Percentiles rank a stretch among this genome's conserved stretches.
phyloP scores from a whole-genome alignment of 2,888 invertebrate genomes.

The Papilio demoleus region DNA sequence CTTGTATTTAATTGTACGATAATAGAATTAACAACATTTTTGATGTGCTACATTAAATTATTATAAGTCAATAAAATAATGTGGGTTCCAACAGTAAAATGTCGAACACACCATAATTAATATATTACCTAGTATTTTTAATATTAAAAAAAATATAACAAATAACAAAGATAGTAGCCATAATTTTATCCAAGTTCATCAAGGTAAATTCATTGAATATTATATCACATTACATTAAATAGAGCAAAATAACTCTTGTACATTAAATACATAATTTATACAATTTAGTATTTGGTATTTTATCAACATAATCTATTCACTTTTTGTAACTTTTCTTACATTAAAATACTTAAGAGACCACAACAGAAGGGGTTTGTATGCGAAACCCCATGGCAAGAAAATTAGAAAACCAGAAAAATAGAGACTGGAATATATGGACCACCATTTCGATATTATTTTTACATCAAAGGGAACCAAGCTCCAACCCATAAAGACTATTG shows the following conservation, averaged over 20 bases:
- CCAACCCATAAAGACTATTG: slow-evolving; percentile 93
- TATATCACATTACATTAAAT: slow-evolving; percentile 11
- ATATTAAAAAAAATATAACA: background rate
- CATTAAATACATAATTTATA: background rate
- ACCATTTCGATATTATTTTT: slow-evolving; percentile 88
- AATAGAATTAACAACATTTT: background rate
- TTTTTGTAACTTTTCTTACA: slow-evolving; percentile 34
- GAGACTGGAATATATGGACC: slow-evolving; percentile 84
- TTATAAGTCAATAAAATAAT: background rate
- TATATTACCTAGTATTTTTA: background rate
- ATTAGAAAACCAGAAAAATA: slow-evolving; percentile 88
- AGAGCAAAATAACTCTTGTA: slow-evolving; percentile 14
- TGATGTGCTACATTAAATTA: background rate
- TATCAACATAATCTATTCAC: slow-evolving; percentile 6
- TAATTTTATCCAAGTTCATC: slow-evolving; percentile 5
- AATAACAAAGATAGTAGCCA: slow-evolving; percentile 4
- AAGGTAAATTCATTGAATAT: background rate
- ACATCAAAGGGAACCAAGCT: slow-evolving; percentile 89
- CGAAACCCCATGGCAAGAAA: slow-evolving; percentile 86
- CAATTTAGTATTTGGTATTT: background rate
- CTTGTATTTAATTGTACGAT: slow-evolving; percentile 16
- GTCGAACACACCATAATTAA: background rate
- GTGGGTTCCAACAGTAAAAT: background rate
- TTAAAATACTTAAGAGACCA: slow-evolving; percentile 46
- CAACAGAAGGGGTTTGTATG: slow-evolving; percentile 77